These are phyloP conservation scores for Himantopus leucocephalus DNA, from an alignment of 2,113 vertebrate genomes.

Conservation along the genomic window DNA sequence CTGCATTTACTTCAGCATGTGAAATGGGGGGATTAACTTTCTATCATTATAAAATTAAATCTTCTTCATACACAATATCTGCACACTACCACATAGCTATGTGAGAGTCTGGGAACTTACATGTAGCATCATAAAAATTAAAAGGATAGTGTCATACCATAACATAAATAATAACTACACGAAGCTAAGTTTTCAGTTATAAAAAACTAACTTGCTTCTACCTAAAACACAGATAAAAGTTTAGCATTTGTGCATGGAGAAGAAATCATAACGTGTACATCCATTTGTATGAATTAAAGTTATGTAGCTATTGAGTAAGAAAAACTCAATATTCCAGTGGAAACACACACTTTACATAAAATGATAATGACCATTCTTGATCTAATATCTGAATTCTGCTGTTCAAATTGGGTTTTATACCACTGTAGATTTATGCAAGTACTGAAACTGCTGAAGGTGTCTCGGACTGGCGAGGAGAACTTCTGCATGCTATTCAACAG, in stretches of 20 bases:
- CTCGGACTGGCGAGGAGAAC: slow-evolving; percentile 86
- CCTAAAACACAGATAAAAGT: neutral
- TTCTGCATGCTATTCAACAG: slow-evolving; percentile 84
- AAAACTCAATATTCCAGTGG: neutral
- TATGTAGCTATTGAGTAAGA: neutral
- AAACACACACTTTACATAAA: neutral
- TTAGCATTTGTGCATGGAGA: neutral
- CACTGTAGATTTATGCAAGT: slow-evolving; percentile 53
- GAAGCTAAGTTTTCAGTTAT: neutral
- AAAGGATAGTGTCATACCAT: neutral
- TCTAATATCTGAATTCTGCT: neutral
- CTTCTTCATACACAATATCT: neutral
- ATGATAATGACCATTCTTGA: neutral
- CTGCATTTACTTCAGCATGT: neutral
- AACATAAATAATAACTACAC: neutral
- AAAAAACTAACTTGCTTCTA: neutral
- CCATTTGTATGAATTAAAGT: neutral
- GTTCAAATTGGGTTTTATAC: neutral
- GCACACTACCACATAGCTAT: neutral
- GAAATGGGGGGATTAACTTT: neutral
- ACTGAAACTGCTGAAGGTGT: slow-evolving; percentile 45
- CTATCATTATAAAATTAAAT: neutral
- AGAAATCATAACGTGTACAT: neutral
- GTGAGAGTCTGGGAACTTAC: neutral
- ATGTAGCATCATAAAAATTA: neutral